phyloP scores from a whole-genome alignment of 1,140 invertebrate species.

The Bombus difficillimus region DNA sequence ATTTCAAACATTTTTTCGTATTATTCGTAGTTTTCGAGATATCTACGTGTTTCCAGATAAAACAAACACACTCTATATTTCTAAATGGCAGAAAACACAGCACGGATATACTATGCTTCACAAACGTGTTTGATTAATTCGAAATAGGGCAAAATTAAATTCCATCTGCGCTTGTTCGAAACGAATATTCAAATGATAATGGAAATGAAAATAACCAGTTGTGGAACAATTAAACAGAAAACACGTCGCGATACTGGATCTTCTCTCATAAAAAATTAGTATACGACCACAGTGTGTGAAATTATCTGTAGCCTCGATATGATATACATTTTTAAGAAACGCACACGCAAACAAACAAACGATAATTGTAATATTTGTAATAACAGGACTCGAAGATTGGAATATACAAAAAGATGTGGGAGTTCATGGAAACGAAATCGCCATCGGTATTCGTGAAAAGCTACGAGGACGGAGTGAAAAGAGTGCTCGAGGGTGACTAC shows the following conservation, averaged over 20 bases:
- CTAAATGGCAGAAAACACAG: background rate
- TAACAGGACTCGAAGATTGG: conserved; percentile 96
- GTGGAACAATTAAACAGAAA: background rate
- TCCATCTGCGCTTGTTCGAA: background rate
- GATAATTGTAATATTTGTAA: background rate
- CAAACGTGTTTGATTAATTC: background rate
- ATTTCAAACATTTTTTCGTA: too few species aligned
- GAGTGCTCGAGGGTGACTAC: conserved; percentile 95
- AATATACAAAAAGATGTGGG: conserved; percentile 98
- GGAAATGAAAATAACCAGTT: background rate
- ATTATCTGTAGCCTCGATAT: too few species aligned
- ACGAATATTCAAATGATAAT: background rate
- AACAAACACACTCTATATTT: too few species aligned
- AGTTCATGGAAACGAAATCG: conserved; percentile 93
- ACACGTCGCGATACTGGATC: background rate
- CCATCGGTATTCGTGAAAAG: conserved; percentile 93
- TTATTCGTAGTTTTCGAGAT: too few species aligned
- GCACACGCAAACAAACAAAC: background rate
- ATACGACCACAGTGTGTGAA: background rate
- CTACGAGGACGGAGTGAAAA: conserved; percentile 94
- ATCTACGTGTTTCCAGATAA: too few species aligned
- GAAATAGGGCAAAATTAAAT: background rate
- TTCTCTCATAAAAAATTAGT: background rate
- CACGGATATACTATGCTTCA: background rate
- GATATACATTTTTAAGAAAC: background rate